phyloP scores from a whole-genome alignment of 1,140 invertebrate genomes.

The Ruditapes philippinarum region DNA sequence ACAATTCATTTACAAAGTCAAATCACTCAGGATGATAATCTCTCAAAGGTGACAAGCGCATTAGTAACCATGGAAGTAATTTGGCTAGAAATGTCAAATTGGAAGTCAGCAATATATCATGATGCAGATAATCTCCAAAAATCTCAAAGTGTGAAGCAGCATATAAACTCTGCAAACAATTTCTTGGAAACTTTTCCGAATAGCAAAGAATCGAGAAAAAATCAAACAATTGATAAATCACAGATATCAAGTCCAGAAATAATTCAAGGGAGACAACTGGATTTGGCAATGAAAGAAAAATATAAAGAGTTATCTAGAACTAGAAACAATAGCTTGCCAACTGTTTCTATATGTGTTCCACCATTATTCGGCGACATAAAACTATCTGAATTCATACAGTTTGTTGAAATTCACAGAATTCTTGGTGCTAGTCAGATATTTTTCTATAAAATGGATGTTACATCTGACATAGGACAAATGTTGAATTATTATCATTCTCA shows the following conservation, averaged over 20 bases:
- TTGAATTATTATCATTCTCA: conserved; percentile 77
- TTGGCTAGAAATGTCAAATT: background rate
- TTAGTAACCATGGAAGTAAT: background rate
- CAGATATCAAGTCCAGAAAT: background rate
- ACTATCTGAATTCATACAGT: conserved; percentile 81
- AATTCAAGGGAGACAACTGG: conserved; percentile 1
- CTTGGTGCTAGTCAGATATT: conserved; percentile 82
- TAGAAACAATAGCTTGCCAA: background rate
- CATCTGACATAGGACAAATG: conserved; percentile 72
- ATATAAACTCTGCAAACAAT: background rate
- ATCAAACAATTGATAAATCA: background rate
- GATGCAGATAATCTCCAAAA: background rate
- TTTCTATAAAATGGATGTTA: conserved; percentile 80
- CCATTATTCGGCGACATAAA: conserved; percentile 84
- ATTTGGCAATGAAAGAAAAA: background rate
- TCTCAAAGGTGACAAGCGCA: conserved; percentile 32
- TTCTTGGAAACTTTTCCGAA: background rate
- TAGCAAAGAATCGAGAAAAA: background rate
- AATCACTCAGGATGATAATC: background rate
- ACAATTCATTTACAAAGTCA: conserved; percentile 29
- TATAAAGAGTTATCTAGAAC: background rate
- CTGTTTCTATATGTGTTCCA: conserved; percentile 89
- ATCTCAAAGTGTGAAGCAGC: background rate
- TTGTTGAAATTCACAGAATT: conserved; percentile 83
- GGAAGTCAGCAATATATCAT: background rate